phyloP scores from a whole-genome alignment of 2,113 vertebrate species.

The Chloebia gouldiae region DNA sequence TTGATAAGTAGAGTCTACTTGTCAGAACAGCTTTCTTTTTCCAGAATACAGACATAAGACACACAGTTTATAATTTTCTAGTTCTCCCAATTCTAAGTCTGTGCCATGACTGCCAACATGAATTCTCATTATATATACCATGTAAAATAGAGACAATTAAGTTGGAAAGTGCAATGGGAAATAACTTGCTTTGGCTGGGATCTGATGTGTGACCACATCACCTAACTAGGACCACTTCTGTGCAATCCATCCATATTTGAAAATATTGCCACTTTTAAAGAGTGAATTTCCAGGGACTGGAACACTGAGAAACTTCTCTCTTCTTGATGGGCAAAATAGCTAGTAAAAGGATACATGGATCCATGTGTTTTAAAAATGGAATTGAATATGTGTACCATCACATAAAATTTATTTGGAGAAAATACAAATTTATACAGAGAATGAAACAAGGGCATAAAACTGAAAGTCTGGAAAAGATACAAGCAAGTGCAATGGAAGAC shows the following conservation, averaged over 20 bases:
- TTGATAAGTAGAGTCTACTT: neutral
- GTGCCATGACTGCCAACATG: neutral
- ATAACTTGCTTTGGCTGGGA: neutral
- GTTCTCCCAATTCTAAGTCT: neutral
- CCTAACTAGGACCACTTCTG: accelerated
- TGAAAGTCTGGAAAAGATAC: neutral
- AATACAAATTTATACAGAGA: neutral
- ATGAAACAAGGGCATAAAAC: neutral
- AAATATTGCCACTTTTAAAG: neutral
- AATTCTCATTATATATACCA: neutral
- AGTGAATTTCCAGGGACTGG: neutral
- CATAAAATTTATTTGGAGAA: neutral
- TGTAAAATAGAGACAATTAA: neutral
- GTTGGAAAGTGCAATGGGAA: neutral
- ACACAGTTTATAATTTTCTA: neutral
- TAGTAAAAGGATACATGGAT: neutral
- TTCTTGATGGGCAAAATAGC: neutral
- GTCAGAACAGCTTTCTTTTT: neutral
- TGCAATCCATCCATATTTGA: neutral
- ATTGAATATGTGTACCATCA: neutral
- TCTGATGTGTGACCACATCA: neutral
- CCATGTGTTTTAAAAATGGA: neutral
- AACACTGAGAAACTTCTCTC: neutral
- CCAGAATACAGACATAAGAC: neutral
- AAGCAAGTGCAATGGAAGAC: neutral